These are phyloP conservation scores for Chiloscyllium punctatum DNA, from an alignment of 2,797 vertebrate species.

Conservation along the genomic window DNA sequence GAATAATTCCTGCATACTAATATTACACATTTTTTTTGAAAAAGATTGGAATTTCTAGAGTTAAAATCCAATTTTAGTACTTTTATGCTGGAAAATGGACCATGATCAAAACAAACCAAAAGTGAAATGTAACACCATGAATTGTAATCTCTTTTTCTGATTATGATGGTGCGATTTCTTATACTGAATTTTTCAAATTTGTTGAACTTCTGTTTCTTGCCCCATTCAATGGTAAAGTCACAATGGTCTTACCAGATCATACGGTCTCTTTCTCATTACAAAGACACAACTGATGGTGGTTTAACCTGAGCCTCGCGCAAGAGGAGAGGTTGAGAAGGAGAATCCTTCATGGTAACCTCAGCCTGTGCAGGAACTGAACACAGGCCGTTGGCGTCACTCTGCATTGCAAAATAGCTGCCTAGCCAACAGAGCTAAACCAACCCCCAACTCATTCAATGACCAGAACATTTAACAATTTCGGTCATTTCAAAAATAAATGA, in stretches of 20 bases:
- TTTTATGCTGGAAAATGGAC: neutral
- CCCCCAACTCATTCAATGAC: neutral
- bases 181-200: neutral
- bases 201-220: neutral
- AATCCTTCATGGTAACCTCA: too few relatives aligned
- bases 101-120: neutral
- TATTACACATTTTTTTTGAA: too few relatives aligned
- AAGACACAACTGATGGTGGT: too few relatives aligned
- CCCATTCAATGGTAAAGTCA: too few relatives aligned
- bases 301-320: too few relatives aligned
- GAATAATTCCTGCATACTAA: neutral
- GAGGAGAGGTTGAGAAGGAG: too few relatives aligned
- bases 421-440: too few relatives aligned
- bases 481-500: neutral
- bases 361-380: too few relatives aligned
- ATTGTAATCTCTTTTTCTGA: neutral
- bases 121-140: neutral
- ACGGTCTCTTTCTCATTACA: too few relatives aligned
- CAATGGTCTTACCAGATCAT: too few relatives aligned
- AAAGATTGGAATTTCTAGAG: neutral
- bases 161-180: neutral
- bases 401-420: too few relatives aligned
- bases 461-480: neutral
- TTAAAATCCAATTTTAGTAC: neutral
- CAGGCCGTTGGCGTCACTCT: too few relatives aligned